Evolutionary conservation across 2,888 invertebrate genomes (phyloP).

Genomic region (Mechanitis messenoides): DNA sequence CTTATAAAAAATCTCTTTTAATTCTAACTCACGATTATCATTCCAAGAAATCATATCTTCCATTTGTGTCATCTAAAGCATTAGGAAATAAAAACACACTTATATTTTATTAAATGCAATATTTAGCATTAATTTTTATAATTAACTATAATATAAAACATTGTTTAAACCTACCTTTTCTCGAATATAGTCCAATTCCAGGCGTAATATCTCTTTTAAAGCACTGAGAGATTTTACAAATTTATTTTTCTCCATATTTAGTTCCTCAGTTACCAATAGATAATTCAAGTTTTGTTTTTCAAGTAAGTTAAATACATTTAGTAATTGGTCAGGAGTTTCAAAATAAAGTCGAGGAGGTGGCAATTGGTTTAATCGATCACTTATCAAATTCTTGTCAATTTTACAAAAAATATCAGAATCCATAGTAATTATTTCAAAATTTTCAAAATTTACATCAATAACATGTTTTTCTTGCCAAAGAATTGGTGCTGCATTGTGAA

Average conservation of each 20-base stretch:
- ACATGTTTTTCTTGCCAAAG: slow-evolving; percentile 60
- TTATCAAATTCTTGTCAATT: slow-evolving; percentile 44
- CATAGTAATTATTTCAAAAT: slow-evolving; percentile 49
- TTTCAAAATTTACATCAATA: slow-evolving; percentile 43
- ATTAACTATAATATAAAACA: neutral
- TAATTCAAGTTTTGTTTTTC: slow-evolving; percentile 70
- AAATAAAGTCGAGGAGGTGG: slow-evolving; percentile 60
- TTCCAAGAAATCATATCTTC: slow-evolving; percentile 51
- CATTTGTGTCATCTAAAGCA: slow-evolving; percentile 51
- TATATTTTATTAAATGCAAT: too few relatives aligned
- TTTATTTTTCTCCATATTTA: slow-evolving; percentile 57
- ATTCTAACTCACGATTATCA: slow-evolving; percentile 51
- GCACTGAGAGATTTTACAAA: slow-evolving; percentile 52
- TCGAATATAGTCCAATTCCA: slow-evolving; percentile 55
- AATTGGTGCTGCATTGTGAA: slow-evolving; percentile 60
- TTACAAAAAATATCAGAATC: slow-evolving; percentile 54
- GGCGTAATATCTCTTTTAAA: slow-evolving; percentile 45
- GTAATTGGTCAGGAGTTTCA: slow-evolving; percentile 54
- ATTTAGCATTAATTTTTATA: too few relatives aligned
- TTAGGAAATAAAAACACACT: neutral
- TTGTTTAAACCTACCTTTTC: slow-evolving; percentile 47
- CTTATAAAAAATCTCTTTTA: slow-evolving; percentile 57
- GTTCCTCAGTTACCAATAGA: slow-evolving; percentile 62
- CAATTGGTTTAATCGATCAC: slow-evolving; percentile 43
- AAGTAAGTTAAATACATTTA: slow-evolving; percentile 51